Evolutionary conservation across 2,888 invertebrate genomes (phyloP).

Genomic region (Limnephilus auricula): DNA sequence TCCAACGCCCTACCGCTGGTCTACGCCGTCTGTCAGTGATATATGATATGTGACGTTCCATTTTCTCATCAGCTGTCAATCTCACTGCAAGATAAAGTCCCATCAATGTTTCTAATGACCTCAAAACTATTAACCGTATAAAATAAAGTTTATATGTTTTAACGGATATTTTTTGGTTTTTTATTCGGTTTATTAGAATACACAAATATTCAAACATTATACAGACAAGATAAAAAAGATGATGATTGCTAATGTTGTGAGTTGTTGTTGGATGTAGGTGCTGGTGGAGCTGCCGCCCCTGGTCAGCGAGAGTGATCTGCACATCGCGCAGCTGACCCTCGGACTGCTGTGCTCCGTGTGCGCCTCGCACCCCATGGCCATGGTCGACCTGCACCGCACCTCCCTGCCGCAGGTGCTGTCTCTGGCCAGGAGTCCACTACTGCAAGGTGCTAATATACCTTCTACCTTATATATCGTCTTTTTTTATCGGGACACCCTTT

Average conservation of each 20-base stretch:
- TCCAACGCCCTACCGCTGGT: no score
- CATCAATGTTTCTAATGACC: no score
- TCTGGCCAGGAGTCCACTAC: slow-evolving; percentile 92
- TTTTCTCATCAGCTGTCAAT: no score
- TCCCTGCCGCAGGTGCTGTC: slow-evolving; percentile 90
- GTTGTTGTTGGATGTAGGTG: slow-evolving; percentile 75
- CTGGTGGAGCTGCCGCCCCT: slow-evolving; percentile 93
- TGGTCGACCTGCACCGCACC: slow-evolving; percentile 84
- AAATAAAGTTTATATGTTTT: no score
- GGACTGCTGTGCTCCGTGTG: slow-evolving; percentile 90
- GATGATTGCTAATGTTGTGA: background rate
- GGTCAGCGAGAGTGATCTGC: slow-evolving; percentile 95
- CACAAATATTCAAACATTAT: background rate
- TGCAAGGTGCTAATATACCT: slow-evolving; percentile 88
- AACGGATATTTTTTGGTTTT: no score
- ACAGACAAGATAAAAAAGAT: background rate
- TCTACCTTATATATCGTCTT: no score
- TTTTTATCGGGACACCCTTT: no score
- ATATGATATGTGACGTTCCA: no score
- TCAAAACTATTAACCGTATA: no score
- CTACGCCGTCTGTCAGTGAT: no score
- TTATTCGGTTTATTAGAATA: no score
- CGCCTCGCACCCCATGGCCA: slow-evolving; percentile 85
- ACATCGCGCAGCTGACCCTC: slow-evolving; percentile 95
- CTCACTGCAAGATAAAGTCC: no score